Percentiles rank a stretch among this genome's conserved stretches.
These are phyloP conservation scores for Orientallactaga sibirica DNA, from an alignment of 2,797 vertebrate species.

Conservation along the genomic window DNA sequence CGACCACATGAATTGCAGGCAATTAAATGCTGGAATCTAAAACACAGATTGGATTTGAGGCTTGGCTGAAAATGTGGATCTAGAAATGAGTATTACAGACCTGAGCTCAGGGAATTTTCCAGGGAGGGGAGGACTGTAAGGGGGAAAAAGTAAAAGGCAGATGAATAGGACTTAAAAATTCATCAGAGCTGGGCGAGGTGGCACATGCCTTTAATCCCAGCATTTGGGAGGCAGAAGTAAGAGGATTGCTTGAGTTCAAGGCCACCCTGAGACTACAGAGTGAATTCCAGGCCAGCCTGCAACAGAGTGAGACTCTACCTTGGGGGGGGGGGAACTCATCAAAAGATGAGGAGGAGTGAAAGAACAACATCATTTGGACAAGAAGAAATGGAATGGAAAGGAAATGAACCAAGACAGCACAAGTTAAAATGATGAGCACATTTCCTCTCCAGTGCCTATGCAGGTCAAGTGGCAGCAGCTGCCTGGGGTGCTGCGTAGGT, in stretches of 20 bases:
- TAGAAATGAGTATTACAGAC: slow-evolving; percentile 51
- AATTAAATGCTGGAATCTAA: slow-evolving; percentile 65
- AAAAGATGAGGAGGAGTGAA: not conserved
- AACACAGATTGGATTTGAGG: slow-evolving; percentile 62
- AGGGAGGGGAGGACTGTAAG: not conserved
- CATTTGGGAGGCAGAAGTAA: too few relatives aligned
- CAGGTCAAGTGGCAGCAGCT: not conserved
- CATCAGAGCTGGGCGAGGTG: not conserved
- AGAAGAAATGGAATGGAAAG: slow-evolving; percentile 49
- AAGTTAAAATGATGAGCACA: not conserved
- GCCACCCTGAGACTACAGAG: too few relatives aligned
- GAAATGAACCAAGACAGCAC: slow-evolving; percentile 17
- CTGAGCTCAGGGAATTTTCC: slow-evolving; percentile 43
- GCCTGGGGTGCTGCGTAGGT: not conserved
- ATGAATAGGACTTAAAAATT: slow-evolving; percentile 36
- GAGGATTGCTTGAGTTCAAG: too few relatives aligned
- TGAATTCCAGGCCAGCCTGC: too few relatives aligned
- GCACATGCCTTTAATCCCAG: too few relatives aligned
- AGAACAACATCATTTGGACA: slow-evolving; percentile 39
- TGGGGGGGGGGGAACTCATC: not conserved
- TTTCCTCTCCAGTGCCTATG: not conserved
- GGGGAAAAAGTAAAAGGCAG: slow-evolving; percentile 3
- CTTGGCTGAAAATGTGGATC: slow-evolving; percentile 61
- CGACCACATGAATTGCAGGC: slow-evolving; percentile 33
- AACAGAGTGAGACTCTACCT: too few relatives aligned